Percentiles rank a stretch among this genome's conserved stretches.
phyloP scores from a whole-genome alignment of 1,140 invertebrate genomes.

The Trachymyrmex septentrionalis region DNA sequence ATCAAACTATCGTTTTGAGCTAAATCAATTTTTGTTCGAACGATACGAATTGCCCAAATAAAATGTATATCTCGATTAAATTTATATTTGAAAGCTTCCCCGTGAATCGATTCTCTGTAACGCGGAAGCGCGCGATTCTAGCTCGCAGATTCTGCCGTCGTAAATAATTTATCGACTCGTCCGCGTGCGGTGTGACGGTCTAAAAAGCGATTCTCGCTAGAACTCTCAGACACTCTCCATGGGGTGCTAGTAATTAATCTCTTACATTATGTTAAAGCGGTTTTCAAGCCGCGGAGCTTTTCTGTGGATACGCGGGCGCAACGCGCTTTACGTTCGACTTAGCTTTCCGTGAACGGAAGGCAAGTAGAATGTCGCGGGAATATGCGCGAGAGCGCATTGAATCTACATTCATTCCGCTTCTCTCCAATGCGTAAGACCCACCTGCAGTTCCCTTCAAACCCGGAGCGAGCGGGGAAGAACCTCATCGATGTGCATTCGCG shows the following conservation, averaged over 20 bases:
- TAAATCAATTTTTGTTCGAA: slow-evolving; percentile 44
- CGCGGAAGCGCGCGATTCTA: slow-evolving; percentile 8
- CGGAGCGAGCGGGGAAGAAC: slow-evolving; percentile 22
- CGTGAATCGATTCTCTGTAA: slow-evolving; percentile 40
- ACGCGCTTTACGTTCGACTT: slow-evolving; percentile 43
- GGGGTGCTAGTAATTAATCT: slow-evolving; percentile 64
- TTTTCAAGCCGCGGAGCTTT: slow-evolving; percentile 26
- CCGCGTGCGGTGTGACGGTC: neutral
- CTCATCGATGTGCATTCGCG: slow-evolving; percentile 67
- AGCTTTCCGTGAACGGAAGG: slow-evolving; percentile 61
- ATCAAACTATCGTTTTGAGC: slow-evolving; percentile 30
- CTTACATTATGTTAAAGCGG: slow-evolving; percentile 27
- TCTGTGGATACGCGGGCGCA: neutral
- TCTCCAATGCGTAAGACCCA: slow-evolving; percentile 60
- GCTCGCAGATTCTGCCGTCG: slow-evolving; percentile 26
- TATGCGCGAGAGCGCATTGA: slow-evolving; percentile 58
- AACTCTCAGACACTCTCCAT: slow-evolving; percentile 10
- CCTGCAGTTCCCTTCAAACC: neutral
- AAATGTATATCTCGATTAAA: slow-evolving; percentile 52
- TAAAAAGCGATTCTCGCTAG: slow-evolving; percentile 35
- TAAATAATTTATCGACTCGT: slow-evolving; percentile 56
- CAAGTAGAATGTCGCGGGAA: slow-evolving; percentile 51
- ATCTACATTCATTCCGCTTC: slow-evolving; percentile 55
- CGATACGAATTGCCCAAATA: slow-evolving; percentile 38
- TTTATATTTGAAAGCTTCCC: slow-evolving; percentile 53